phyloP scores from a whole-genome alignment of 2,797 vertebrate genomes.

The Rhabdophis nuchalis region DNA sequence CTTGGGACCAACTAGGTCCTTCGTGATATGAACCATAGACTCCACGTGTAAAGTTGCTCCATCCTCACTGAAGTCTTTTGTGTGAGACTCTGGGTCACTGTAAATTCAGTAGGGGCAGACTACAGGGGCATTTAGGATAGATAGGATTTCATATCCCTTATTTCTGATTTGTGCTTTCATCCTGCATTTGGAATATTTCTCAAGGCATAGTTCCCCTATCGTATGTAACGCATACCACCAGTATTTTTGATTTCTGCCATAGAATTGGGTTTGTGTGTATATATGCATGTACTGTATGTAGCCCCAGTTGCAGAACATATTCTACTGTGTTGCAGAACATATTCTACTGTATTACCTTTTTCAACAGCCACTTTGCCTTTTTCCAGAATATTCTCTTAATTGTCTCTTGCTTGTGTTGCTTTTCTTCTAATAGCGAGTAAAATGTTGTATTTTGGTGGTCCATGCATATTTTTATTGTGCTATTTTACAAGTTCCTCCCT shows the following conservation, averaged over 20 bases:
- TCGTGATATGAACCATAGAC: background rate
- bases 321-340: background rate
- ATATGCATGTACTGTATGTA: background rate
- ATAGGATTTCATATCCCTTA: background rate
- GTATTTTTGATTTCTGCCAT: background rate
- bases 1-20: background rate
- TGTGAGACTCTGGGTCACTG: background rate
- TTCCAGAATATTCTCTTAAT: background rate
- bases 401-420: background rate
- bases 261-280: background rate
- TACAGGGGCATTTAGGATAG: background rate
- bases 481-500: background rate
- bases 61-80: background rate
- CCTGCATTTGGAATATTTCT: background rate
- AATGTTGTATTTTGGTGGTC: background rate
- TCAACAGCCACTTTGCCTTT: background rate
- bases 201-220: background rate
- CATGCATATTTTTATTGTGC: background rate
- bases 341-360: background rate
- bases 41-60: background rate
- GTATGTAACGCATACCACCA: background rate
- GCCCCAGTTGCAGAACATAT: background rate
- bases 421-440: background rate
- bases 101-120: background rate
- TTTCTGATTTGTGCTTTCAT: background rate